Conservation (phyloP, 2,888 invertebrate species). For the Drosophila ezoana region DNA sequence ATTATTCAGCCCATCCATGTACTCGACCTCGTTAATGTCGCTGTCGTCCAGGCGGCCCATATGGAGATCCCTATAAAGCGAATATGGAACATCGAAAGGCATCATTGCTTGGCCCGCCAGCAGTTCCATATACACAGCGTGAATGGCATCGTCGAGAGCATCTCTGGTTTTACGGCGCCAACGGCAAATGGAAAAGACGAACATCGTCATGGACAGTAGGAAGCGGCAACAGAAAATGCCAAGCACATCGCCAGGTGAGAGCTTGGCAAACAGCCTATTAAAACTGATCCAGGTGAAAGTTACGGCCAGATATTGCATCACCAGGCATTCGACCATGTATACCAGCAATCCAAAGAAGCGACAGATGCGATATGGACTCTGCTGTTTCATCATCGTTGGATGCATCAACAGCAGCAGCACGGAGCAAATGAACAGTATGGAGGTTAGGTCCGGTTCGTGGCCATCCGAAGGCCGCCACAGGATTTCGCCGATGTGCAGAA, state of each 20-base stretch:
- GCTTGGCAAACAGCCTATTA: neutral
- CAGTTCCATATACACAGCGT: no score
- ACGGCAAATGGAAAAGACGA: no score
- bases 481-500: neutral
- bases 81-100: no score
- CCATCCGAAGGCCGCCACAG: neutral
- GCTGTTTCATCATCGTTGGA: neutral
- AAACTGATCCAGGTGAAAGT: neutral
- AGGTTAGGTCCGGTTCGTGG: constrained; percentile 1
- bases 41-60: no score
- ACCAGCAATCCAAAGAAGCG: fast-evolving
- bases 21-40: no score
- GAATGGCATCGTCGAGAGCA: no score
- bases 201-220: no score
- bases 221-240: no score
- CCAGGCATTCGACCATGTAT: neutral
- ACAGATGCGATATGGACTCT: neutral
- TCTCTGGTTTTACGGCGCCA: no score
- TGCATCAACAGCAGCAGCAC: neutral
- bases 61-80: no score
- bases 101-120: no score
- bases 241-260: neutral
- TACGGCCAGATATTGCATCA: neutral
- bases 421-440: neutral
- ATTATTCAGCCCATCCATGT: no score